phyloP scores from a whole-genome alignment of 2,797 vertebrate species.

The Apodemus agrarius region DNA sequence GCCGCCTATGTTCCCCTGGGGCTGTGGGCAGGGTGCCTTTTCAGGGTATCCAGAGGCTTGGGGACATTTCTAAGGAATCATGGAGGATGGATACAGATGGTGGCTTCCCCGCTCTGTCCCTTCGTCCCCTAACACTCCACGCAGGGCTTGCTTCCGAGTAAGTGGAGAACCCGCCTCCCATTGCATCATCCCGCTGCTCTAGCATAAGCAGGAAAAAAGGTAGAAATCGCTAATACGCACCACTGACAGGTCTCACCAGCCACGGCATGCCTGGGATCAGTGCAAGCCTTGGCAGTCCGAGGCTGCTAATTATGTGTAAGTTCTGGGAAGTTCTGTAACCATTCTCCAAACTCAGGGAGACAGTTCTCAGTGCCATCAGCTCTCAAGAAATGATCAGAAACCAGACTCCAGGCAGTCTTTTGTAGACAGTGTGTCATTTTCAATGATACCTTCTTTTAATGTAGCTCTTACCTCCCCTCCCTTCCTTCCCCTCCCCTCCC shows the following conservation, averaged over 20 bases:
- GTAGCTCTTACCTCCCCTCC: too few relatives aligned
- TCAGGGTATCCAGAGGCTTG: background rate
- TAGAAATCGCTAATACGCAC: conserved; percentile 8
- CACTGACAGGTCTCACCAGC: background rate
- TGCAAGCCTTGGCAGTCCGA: background rate
- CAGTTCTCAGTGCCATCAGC: background rate
- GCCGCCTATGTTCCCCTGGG: background rate
- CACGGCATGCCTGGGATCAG: background rate
- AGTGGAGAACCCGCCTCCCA: background rate
- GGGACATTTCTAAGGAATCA: background rate
- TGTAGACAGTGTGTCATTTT: background rate
- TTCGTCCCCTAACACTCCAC: background rate
- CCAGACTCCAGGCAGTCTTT: background rate
- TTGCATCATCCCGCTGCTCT: background rate
- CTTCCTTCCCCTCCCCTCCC: too few relatives aligned
- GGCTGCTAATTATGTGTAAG: background rate
- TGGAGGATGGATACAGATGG: background rate
- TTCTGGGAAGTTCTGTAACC: conserved; percentile 19
- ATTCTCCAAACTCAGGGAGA: background rate
- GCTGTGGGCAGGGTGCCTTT: background rate
- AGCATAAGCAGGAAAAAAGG: conserved; percentile 8
- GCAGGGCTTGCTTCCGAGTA: background rate
- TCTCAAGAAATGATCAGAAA: conserved; percentile 33
- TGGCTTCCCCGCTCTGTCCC: background rate
- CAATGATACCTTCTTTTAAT: background rate